phyloP scores from a whole-genome alignment of 1,140 invertebrate genomes.

The Battus philenor region DNA sequence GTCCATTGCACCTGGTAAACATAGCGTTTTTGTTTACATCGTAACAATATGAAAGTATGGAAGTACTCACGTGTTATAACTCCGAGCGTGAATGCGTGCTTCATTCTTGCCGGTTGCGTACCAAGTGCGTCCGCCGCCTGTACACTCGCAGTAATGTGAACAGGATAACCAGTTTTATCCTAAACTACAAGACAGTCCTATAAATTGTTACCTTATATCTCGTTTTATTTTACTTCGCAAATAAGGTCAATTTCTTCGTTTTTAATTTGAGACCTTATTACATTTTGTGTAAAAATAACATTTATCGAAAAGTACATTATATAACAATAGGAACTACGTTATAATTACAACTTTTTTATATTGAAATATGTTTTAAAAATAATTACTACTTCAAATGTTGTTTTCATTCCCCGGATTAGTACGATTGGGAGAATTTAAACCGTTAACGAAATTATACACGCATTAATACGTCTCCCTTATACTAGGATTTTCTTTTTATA shows the following conservation, averaged over 20 bases:
- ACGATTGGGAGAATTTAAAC: no score
- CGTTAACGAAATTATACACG: no score
- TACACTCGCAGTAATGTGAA: slow-evolving; percentile 5
- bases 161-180: not conserved
- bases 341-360: no score
- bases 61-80: slow-evolving; percentile 56
- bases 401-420: no score
- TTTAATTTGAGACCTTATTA: not conserved
- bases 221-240: not conserved
- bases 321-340: no score
- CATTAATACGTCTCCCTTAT: no score
- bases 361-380: no score
- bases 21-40: slow-evolving; percentile 13
- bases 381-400: no score
- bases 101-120: slow-evolving; percentile 38
- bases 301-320: no score
- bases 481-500: no score
- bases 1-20: slow-evolving; percentile 17
- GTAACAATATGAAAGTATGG: slow-evolving; percentile 20
- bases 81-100: slow-evolving; percentile 43
- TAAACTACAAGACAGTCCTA: slow-evolving; percentile 1
- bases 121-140: slow-evolving; percentile 80
- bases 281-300: no score
- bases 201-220: not conserved
- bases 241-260: not conserved